Percentiles rank a stretch among this genome's conserved stretches.
phyloP scores from a whole-genome alignment of 2,888 invertebrate genomes.

The Amblyteles armatorius region DNA sequence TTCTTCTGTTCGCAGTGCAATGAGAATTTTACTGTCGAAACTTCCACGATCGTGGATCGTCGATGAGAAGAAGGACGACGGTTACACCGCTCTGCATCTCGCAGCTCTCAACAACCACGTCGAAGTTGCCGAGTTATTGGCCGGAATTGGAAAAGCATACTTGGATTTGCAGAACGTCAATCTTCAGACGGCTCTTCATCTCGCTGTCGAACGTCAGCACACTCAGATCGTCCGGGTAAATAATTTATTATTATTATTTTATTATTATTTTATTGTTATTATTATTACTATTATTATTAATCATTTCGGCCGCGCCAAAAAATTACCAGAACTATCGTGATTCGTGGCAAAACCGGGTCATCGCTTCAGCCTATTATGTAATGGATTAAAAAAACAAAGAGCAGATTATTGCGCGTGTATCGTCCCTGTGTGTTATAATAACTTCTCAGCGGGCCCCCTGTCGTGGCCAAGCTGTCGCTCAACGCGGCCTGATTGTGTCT shows the following conservation, averaged over 20 bases:
- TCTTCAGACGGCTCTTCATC: constrained; percentile 95
- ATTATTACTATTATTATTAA: constrained; percentile 9
- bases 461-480: constrained; percentile 49
- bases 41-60: constrained; percentile 98
- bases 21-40: constrained; percentile 97
- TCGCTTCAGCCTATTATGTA: constrained; percentile 16
- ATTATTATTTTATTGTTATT: not conserved
- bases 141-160: constrained; percentile 95
- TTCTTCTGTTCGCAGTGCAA: constrained; percentile 90
- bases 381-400: not conserved
- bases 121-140: constrained; percentile 96
- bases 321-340: constrained; percentile 6
- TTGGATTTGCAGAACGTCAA: constrained; percentile 99
- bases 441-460: constrained; percentile 2
- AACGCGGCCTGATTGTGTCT: constrained; percentile 55
- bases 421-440: constrained; percentile 23
- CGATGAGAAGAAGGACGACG: constrained; percentile 99
- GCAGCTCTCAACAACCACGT: constrained; percentile 99
- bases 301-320: not conserved
- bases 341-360: not conserved
- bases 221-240: constrained; percentile 97
- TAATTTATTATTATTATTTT: constrained; percentile 60
- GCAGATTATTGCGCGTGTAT: not conserved
- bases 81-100: constrained; percentile 97
- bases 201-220: constrained; percentile 98